Base-by-base conservation (phyloP, 2,113 vertebrate species). In the Cacatua alba region DNA sequence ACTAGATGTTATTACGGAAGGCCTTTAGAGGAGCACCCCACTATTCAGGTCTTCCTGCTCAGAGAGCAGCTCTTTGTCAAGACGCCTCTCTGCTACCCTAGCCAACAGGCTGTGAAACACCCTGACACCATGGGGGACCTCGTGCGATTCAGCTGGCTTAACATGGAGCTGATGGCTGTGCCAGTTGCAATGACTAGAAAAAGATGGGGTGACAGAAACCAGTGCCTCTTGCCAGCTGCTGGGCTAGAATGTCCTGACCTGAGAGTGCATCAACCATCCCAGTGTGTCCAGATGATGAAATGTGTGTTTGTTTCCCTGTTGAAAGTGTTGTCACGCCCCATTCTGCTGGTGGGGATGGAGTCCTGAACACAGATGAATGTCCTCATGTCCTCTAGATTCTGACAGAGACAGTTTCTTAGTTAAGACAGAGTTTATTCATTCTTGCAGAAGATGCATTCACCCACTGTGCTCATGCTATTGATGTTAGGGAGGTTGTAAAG, bases 111-210 rank as follows among this genome's bases (percentile, higher is more conserved):
- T 37, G n/a, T 10, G 23, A 23, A 74, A 69, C 31, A n/a, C 20
- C 26, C 7, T 2, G 0, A 23, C 9, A 25, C n/a, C 39, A 26
- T 3, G 12, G 24, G 3, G 5, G 5, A 79, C 16, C 6, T 48
- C 55, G 48, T 64, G 55, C 0, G 0, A 31, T 53, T 55, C 28
- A 49, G 16, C 13, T 60, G 37, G 44, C n/a, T 79, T 52, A 44
- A 53, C 0, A 0, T 17, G 35, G 33, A 39, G 44, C 28, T 83
- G 62, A 59, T 51, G 53, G 20, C 23, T 26, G 20, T 28, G 53
- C 9, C 37, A 52, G 23, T 2, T 25, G 28, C 1, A 1, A 41
- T 29, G 11, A 9, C 39, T 65, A 25, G 26, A 15, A 88, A 37
- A 69, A 63, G 29, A 24, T 9, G 16, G 21, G 24, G 37, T 41